Conservation (phyloP, 2,888 invertebrate genomes). For the Agapetus fuscipes region DNA sequence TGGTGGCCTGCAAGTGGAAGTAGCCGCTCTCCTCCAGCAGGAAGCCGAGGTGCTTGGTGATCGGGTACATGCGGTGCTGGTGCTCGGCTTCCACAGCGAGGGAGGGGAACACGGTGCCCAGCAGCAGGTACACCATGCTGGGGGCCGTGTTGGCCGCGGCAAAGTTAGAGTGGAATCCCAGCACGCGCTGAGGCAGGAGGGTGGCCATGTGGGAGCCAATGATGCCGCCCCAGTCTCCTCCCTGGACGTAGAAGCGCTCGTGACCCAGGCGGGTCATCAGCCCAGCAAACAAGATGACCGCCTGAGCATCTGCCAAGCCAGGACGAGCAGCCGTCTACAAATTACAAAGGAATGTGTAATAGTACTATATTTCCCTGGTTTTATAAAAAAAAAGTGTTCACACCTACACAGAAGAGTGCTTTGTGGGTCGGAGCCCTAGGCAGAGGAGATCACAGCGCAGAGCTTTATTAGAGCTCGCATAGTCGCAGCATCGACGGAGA, state of each 20-base stretch:
- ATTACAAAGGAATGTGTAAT: not conserved
- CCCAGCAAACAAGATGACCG: constrained; percentile 30
- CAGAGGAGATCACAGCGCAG: too few species aligned
- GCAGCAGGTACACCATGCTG: constrained; percentile 28
- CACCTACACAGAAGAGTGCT: too few species aligned
- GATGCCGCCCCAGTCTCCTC: constrained; percentile 59
- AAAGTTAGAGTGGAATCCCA: constrained; percentile 32
- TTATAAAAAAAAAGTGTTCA: too few species aligned
- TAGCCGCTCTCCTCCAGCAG: constrained; percentile 46
- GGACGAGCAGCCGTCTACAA: constrained; percentile 40
- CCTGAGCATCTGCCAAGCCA: constrained; percentile 49
- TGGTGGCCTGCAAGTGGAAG: constrained; percentile 74
- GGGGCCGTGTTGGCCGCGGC: constrained; percentile 24
- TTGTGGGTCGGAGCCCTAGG: too few species aligned
- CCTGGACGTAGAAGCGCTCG: constrained; percentile 57
- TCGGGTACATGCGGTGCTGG: constrained; percentile 42
- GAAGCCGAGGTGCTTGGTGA: constrained; percentile 27
- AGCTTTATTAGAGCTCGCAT: too few species aligned
- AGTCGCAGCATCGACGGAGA: too few species aligned
- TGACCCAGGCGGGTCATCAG: constrained; percentile 60
- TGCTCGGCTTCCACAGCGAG: constrained; percentile 39
- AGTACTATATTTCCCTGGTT: not conserved
- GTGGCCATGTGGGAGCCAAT: constrained; percentile 43
- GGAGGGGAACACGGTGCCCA: constrained; percentile 44
- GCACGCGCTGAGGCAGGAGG: constrained; percentile 39